These are phyloP conservation scores for Geophilus truncorum DNA, from an alignment of 2,888 invertebrate species.

Conservation along the genomic window DNA sequence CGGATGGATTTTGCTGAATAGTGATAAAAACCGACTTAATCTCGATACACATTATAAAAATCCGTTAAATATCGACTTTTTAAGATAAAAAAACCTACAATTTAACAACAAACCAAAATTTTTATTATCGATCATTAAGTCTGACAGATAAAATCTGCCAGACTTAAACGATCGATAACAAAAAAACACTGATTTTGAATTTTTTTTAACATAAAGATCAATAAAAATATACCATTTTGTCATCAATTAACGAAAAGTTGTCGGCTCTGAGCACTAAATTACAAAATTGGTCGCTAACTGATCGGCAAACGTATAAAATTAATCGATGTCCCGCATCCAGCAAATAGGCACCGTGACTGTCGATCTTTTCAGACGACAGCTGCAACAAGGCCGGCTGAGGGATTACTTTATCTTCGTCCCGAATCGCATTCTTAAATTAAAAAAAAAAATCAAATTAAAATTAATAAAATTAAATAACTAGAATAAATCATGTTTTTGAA, in stretches of 20 bases:
- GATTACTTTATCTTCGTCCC: slow-evolving; percentile 45
- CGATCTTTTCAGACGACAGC: slow-evolving; percentile 68
- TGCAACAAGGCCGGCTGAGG: slow-evolving; percentile 69
- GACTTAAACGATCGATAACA: slow-evolving; percentile 14
- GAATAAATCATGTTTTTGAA: too few species aligned
- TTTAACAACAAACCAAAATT: too few species aligned
- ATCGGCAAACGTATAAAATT: slow-evolving; percentile 76
- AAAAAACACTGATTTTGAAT: background rate
- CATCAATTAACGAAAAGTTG: slow-evolving; percentile 66
- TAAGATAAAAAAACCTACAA: too few species aligned
- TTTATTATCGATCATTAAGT: too few species aligned
- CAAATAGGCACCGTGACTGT: slow-evolving; percentile 78
- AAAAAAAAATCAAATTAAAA: background rate
- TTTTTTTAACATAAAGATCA: background rate
- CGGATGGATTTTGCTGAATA: too few species aligned
- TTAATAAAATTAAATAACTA: too few species aligned
- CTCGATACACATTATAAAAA: too few species aligned
- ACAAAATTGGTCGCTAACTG: slow-evolving; percentile 67
- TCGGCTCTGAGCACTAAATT: slow-evolving; percentile 71
- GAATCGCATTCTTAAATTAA: slow-evolving; percentile 44
- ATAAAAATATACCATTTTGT: slow-evolving; percentile 53
- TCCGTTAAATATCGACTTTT: too few species aligned
- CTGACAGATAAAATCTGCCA: too few species aligned
- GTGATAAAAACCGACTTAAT: too few species aligned
- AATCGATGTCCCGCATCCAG: slow-evolving; percentile 80